phyloP scores from a whole-genome alignment of 1,140 invertebrate species.

The Akabosia matsudoensis region DNA sequence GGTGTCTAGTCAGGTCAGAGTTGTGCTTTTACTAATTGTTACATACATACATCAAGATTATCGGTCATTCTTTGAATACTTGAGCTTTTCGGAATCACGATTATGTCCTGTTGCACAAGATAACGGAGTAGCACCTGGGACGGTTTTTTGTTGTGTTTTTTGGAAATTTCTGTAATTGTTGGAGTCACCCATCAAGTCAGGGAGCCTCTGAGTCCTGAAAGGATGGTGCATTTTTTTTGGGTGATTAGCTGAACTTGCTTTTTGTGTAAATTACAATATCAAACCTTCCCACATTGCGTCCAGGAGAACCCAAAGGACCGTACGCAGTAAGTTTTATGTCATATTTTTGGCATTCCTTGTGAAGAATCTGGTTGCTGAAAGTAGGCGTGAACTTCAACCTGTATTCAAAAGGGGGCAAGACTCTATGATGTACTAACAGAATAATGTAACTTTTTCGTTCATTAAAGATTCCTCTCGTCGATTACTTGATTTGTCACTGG shows the following conservation, averaged over 20 bases:
- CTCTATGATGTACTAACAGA: not conserved
- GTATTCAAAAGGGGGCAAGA: slow-evolving; percentile 50
- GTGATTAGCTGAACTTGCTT: not conserved
- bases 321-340: slow-evolving; percentile 77
- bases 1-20: not conserved
- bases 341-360: slow-evolving; percentile 67
- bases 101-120: slow-evolving; percentile 51
- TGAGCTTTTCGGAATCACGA: slow-evolving; percentile 54
- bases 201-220: not conserved
- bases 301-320: slow-evolving; percentile 73
- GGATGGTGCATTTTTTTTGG: not conserved
- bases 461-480: not conserved
- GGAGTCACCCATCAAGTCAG: slow-evolving; percentile 51
- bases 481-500: slow-evolving; percentile 58
- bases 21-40: not conserved
- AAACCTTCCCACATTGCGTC: slow-evolving; percentile 43
- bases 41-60: slow-evolving; percentile 49
- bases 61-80: slow-evolving; percentile 49
- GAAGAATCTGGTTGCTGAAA: slow-evolving; percentile 72
- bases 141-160: slow-evolving; percentile 50
- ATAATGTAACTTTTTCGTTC: not conserved
- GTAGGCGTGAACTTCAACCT: slow-evolving; percentile 79
- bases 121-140: slow-evolving; percentile 54
- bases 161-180: slow-evolving; percentile 49
- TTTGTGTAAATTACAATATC: not conserved